Percentiles rank a stretch among this genome's conserved stretches.
phyloP scores from a whole-genome alignment of 2,797 vertebrate genomes.

The Melanogrammus aeglefinus region DNA sequence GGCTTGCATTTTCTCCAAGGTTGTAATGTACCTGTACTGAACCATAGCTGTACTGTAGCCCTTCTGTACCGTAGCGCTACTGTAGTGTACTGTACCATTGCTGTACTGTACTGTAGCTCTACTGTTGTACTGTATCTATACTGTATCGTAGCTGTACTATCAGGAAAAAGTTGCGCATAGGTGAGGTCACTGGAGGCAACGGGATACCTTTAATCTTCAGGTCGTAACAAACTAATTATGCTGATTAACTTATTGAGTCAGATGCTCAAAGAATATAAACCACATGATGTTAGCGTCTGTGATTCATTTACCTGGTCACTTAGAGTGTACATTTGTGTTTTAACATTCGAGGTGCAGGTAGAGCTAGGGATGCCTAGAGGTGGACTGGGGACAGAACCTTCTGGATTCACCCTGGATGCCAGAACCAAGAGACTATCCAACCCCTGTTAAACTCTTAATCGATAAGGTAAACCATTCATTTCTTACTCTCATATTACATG shows the following conservation, averaged over 20 bases:
- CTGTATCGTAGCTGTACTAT: background rate
- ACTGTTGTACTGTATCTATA: background rate
- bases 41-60: background rate
- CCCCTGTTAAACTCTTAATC: too few species aligned
- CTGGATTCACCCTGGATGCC: too few species aligned
- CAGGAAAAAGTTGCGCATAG: background rate
- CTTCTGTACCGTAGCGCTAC: background rate
- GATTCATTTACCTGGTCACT: background rate
- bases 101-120: background rate
- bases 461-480: too few species aligned
- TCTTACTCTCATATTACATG: background rate
- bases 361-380: too few species aligned
- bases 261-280: background rate
- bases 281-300: background rate
- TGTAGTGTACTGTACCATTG: background rate
- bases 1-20: slow-evolving; percentile 31
- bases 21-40: background rate
- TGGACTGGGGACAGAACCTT: too few species aligned
- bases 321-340: background rate
- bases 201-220: background rate
- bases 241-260: background rate
- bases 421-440: too few species aligned
- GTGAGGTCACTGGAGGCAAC: background rate
- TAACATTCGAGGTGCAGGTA: too few species aligned
- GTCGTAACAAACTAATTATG: background rate